Conservation (phyloP, 2,888 invertebrate species). For the Myopa tessellatipennis region DNA sequence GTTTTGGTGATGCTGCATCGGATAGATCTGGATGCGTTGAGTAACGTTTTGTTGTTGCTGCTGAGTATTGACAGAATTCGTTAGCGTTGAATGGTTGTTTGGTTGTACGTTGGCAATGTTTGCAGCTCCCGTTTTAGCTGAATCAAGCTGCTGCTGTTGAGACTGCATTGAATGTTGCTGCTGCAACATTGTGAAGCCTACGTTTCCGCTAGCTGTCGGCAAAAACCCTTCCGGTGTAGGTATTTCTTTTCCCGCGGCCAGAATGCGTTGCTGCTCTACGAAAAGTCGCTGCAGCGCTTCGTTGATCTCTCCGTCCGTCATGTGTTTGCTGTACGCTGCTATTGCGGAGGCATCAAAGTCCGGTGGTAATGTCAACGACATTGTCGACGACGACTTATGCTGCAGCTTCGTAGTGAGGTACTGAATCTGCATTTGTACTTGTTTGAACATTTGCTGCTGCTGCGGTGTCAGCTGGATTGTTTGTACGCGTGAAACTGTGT, state of each 20-base stretch:
- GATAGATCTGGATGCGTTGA: slow-evolving; percentile 64
- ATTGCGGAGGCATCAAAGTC: slow-evolving; percentile 65
- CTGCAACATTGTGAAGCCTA: slow-evolving; percentile 57
- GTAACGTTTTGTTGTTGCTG: slow-evolving; percentile 50
- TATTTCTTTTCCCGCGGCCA: slow-evolving; percentile 78
- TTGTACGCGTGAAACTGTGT: slow-evolving; percentile 73
- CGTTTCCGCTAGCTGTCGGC: slow-evolving; percentile 62
- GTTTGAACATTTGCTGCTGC: slow-evolving; percentile 76
- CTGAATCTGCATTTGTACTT: slow-evolving; percentile 78
- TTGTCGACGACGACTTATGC: slow-evolving; percentile 64
- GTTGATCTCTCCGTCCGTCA: slow-evolving; percentile 71
- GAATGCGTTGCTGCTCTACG: slow-evolving; percentile 78
- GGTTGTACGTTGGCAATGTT: slow-evolving; percentile 63
- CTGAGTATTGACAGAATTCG: slow-evolving; percentile 32
- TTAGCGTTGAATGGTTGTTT: slow-evolving; percentile 64
- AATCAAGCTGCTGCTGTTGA: slow-evolving; percentile 45
- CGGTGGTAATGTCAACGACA: slow-evolving; percentile 62
- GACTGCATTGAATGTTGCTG: slow-evolving; percentile 45
- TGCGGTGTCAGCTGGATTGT: slow-evolving; percentile 80
- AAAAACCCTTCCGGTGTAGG: slow-evolving; percentile 70
- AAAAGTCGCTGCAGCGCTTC: slow-evolving; percentile 72
- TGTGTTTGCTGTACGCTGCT: slow-evolving; percentile 66
- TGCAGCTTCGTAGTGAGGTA: slow-evolving; percentile 72
- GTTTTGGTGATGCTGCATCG: slow-evolving; percentile 62
- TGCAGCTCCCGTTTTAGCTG: slow-evolving; percentile 52